Percentiles rank a stretch among this genome's conserved stretches.
Evolutionary conservation across 2,888 invertebrate genomes (phyloP).

Genomic region (Eristalis pertinax): DNA sequence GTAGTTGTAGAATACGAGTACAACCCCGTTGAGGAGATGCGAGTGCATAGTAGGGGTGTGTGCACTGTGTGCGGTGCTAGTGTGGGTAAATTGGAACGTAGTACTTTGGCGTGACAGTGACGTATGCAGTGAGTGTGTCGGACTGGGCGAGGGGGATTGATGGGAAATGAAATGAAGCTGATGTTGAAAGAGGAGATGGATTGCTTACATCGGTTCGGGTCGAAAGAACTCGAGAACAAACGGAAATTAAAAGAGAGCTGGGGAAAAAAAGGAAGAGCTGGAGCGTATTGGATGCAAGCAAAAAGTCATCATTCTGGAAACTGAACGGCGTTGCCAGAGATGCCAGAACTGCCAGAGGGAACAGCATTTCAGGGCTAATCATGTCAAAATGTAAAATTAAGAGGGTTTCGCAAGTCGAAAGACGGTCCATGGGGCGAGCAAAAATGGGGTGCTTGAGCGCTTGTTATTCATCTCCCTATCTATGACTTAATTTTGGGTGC

Average conservation of each 20-base stretch:
- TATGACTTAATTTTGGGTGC: too few species aligned
- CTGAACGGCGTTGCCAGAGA: constrained; percentile 45
- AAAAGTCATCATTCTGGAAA: constrained; percentile 12
- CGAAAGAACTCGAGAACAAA: constrained; percentile 51
- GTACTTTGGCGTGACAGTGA: constrained; percentile 41
- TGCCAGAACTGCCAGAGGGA: constrained; percentile 21
- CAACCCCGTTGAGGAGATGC: background rate
- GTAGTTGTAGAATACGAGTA: background rate
- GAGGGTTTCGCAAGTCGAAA: too few species aligned
- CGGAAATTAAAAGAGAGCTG: constrained; percentile 51
- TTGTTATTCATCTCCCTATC: too few species aligned
- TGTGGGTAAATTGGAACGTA: constrained; percentile 61
- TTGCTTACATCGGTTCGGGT: constrained; percentile 17
- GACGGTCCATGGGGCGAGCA: too few species aligned
- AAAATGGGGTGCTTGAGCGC: too few species aligned
- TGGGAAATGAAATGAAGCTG: background rate
- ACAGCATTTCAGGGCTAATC: background rate
- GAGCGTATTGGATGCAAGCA: background rate
- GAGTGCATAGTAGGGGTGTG: constrained; percentile 5
- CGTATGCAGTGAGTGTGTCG: constrained; percentile 49
- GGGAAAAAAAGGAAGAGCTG: background rate
- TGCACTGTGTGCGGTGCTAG: constrained; percentile 5
- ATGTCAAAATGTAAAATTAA: too few species aligned
- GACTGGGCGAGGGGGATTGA: constrained; percentile 18
- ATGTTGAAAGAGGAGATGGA: background rate